Evolutionary conservation across 1,140 invertebrate species (phyloP), one percentile per base, ranked within the genome.

Genomic region (Psix sp.): DNA sequence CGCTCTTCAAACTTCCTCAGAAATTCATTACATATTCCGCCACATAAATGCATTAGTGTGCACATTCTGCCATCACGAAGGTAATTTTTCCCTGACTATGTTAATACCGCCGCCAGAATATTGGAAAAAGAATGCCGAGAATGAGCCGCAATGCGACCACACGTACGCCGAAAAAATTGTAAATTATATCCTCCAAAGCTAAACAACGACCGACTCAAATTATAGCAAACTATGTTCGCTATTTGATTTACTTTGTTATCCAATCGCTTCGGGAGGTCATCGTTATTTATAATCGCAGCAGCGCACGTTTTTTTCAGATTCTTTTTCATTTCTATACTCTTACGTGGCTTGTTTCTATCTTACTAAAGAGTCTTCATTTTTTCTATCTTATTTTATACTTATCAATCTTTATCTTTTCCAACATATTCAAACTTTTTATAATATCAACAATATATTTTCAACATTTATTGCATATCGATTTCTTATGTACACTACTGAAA

Each of bases 1-100:
- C 62, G 54, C 40, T 54, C 33, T 49, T 35, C 48, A 4, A 71
- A 57, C 51, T 43, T 49, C 57, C 57, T 62, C 59, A 57, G 45
- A 36, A 65, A 73, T 73, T 65, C 60, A 73, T 73, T 63, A 72
- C 29, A 45, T 72, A 65, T 72, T 71, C 54, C 42, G 29, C 18
- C 49, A 33, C 24, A 5, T 40, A 24, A 35, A 40, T 43, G 66
- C 62, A 49, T 26, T 35, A 40, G 45, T 35, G 57, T 49, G 31
- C 60, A 54, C 52, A 62, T 38, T 57, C 52, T 51, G 15, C 36
- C 51, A 31, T 42, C 57, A 48, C 40, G 26, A 38, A 36, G 35
- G 38, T 48, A 38, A 46, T 70, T 70, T 51, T 68, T 56, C 3
- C 65, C 24, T 13, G 20, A 21, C 40, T 60, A 54, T 70, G 62